Base-by-base conservation (phyloP, 1,140 invertebrate genomes). In the Micrasema longulum region DNA sequence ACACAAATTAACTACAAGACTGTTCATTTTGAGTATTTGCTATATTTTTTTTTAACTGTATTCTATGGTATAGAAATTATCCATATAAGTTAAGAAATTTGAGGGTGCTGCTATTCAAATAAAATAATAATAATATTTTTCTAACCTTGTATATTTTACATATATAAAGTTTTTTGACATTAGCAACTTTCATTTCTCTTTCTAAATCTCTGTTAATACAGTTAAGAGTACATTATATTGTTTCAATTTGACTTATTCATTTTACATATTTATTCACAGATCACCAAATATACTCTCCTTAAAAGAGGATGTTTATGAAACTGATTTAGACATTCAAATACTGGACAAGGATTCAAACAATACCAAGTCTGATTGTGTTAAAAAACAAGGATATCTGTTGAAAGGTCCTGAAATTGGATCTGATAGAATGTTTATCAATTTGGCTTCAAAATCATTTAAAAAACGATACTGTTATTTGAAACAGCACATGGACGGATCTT, bases 371-470 rank as follows among this genome's bases (percentile, higher is more conserved):
- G 91, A 93, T 80, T 88, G 89, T 47, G 91, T 96, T 63, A 92
- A 92, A 23, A 97, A 96, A 83, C 91, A 96, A 82, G 95, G 95
- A 0, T 96, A 93, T 84, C 82, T 97, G 62, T 88, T 95, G 79
- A 97, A 96, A 85, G 95, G 95, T 35, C 94, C 95, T 7, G 95
- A 96, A 82, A 92, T 92, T 55, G 88, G 89, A 38, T 91, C 89
- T 70, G 93, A 95, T 81, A 87, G 92, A 63, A 94, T 94, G 86
- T 95, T 95, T 84, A 90, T 91, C 64, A 92, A 94, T 80, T 91
- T 95, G 77, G 93, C 92, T 20, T 93, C 93, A 11, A 95, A 95
- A 80, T 95, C 95, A 48, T 97, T 97, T 79, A 97, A 97, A 84
- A 88, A 93, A 80, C 88, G 95, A 62, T 97, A 92, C 84, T 96